Conservation (phyloP, 2,888 invertebrate genomes). For the Eurytoma adleriae region DNA sequence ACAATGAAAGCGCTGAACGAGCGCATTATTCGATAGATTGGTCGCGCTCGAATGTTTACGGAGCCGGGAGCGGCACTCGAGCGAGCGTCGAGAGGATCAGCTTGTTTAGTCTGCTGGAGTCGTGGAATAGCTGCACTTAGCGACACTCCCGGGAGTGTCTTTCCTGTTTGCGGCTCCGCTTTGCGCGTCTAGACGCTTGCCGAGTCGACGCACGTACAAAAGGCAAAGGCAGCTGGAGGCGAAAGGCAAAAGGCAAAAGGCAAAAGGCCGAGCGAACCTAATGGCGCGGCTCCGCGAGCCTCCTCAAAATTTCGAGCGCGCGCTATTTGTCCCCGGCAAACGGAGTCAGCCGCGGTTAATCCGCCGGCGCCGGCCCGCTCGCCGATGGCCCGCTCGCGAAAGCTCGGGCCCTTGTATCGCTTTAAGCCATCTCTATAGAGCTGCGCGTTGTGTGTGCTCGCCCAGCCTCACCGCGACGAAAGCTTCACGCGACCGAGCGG, state of each 20-base stretch:
- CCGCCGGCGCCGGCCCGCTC: not conserved
- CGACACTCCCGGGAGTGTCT: not conserved
- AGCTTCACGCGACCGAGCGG: constrained; percentile 27
- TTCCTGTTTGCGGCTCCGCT: not conserved
- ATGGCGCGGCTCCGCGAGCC: not conserved
- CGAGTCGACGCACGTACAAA: constrained; percentile 16
- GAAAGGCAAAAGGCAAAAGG: no score
- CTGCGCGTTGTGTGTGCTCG: not conserved
- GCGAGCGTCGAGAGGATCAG: constrained; percentile 1
- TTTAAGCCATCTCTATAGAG: constrained; percentile 5
- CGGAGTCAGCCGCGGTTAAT: not conserved
- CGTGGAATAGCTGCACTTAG: constrained; percentile 10
- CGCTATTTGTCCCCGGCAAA: constrained; percentile 36
- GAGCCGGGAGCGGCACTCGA: not conserved
- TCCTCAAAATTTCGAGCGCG: constrained; percentile 17
- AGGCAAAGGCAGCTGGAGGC: no score
- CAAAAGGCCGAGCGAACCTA: not conserved
- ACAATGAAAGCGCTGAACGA: constrained; percentile 6
- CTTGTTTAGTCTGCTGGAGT: constrained; percentile 25
- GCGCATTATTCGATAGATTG: constrained; percentile 27
- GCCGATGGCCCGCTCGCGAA: constrained; percentile 18
- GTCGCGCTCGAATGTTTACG: constrained; percentile 6
- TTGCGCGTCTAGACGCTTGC: no score
- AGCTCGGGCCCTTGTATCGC: constrained; percentile 18
- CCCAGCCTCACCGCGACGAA: not conserved